A percentile compares a stretch with the other conserved stretches of the same genome.
phyloP scores from a whole-genome alignment of 2,113 vertebrate species.

The Oreochromis tanganicae region DNA sequence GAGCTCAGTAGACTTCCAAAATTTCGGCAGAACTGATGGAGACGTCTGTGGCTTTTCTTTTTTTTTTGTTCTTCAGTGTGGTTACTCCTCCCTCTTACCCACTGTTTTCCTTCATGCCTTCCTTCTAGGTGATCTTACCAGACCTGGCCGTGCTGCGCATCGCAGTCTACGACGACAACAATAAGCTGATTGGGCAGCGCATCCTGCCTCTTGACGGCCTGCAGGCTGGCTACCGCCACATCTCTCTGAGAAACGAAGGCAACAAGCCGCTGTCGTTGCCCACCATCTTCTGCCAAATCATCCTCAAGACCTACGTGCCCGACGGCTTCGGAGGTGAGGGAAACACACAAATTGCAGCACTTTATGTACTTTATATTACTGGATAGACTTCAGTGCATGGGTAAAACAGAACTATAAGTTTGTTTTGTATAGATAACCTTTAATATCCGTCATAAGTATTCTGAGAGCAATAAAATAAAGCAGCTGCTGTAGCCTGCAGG shows the following conservation, averaged over 20 bases:
- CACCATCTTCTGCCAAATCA: slow-evolving; percentile 98
- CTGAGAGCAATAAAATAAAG: neutral
- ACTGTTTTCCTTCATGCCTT: neutral
- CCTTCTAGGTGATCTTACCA: slow-evolving; percentile 88
- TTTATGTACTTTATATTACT: neutral
- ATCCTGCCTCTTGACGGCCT: slow-evolving; percentile 95
- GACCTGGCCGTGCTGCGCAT: slow-evolving; percentile 96
- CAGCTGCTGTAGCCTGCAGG: slow-evolving; percentile 6
- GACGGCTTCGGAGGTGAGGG: slow-evolving; percentile 94
- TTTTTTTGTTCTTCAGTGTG: neutral
- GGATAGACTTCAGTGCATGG: neutral
- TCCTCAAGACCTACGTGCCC: slow-evolving; percentile 97
- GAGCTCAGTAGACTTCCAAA: neutral
- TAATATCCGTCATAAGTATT: neutral
- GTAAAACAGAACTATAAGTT: neutral
- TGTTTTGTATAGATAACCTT: neutral
- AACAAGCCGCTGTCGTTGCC: slow-evolving; percentile 96
- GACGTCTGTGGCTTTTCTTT: neutral
- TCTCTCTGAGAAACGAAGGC: slow-evolving; percentile 95
- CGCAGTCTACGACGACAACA: slow-evolving; percentile 96
- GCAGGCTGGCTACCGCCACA: slow-evolving; percentile 95
- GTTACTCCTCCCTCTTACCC: neutral
- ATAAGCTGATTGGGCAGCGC: slow-evolving; percentile 93
- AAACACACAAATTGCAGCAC: neutral
- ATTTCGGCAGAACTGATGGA: neutral